Percentiles rank a stretch among this genome's conserved stretches.
Evolutionary conservation across 1,140 invertebrate species (phyloP).

Genomic region (Piezodorus guildinii): DNA sequence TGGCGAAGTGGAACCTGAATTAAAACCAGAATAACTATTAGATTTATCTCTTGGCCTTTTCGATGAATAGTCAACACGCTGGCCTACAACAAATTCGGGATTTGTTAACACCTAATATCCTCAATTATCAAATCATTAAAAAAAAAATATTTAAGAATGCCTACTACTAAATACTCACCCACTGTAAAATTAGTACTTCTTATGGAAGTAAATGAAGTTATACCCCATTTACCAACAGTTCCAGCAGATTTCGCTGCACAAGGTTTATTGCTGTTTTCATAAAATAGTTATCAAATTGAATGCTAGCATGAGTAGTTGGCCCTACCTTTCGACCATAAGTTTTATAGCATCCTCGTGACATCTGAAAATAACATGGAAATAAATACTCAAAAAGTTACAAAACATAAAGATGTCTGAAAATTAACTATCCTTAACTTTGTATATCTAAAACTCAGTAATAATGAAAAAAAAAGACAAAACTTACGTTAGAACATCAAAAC

Average conservation of each 20-base stretch:
- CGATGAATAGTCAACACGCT: background rate
- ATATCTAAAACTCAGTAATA: background rate
- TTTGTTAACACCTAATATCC: background rate
- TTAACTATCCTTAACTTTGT: background rate
- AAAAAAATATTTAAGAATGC: constrained; percentile 11
- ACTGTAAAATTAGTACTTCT: constrained; percentile 42
- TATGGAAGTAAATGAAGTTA: constrained; percentile 83
- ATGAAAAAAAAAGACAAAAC: background rate
- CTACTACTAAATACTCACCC: constrained; percentile 25
- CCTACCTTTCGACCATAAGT: constrained; percentile 24
- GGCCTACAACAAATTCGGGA: background rate
- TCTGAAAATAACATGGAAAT: constrained; percentile 11
- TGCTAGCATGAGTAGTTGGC: constrained; percentile 37
- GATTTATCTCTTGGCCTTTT: background rate
- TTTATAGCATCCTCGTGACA: constrained; percentile 27
- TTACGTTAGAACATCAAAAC: constrained; percentile 1
- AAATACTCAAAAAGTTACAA: background rate
- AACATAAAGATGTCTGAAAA: background rate
- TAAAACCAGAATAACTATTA: background rate
- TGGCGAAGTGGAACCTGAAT: constrained; percentile 28
- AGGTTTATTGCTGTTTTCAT: constrained; percentile 77
- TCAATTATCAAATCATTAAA: background rate
- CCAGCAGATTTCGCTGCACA: constrained; percentile 77
- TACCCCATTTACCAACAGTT: constrained; percentile 84
- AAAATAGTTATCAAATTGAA: constrained; percentile 67